Evolutionary conservation across 2,113 vertebrate species (phyloP).

Genomic region (Oncorhynchus masou): DNA sequence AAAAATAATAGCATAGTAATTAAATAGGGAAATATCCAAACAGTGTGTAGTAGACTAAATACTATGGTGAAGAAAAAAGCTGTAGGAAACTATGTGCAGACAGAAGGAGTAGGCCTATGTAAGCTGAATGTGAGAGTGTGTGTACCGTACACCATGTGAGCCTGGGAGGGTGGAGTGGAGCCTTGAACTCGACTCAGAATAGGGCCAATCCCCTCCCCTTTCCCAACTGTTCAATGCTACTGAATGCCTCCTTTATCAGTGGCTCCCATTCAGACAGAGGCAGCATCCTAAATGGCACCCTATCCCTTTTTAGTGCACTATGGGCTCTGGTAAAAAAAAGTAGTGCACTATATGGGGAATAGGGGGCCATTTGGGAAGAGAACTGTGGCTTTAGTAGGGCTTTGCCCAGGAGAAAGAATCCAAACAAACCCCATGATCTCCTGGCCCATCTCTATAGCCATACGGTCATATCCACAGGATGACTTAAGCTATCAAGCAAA

Average conservation of each 20-base stretch:
- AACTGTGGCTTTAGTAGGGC: background rate
- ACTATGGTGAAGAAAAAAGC: background rate
- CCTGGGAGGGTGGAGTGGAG: conserved; percentile 17
- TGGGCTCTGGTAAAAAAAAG: too few species aligned
- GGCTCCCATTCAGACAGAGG: background rate
- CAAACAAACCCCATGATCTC: background rate
- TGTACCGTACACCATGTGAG: conserved; percentile 15
- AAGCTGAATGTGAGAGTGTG: background rate
- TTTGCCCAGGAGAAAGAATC: background rate
- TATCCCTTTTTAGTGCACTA: too few species aligned
- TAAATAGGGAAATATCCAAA: background rate
- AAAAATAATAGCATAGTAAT: background rate
- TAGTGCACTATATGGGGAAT: background rate
- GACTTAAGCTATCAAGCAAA: background rate
- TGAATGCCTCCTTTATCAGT: conserved; percentile 47
- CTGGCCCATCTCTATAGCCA: background rate
- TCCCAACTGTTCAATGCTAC: background rate
- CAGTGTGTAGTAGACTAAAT: too few species aligned
- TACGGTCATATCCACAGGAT: background rate
- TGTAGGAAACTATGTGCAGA: too few species aligned
- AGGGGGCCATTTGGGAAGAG: too few species aligned
- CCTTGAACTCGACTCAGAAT: conserved; percentile 58
- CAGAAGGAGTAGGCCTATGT: too few species aligned
- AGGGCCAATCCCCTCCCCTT: conserved; percentile 20
- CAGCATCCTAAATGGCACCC: too few species aligned